Evolutionary conservation across 2,797 vertebrate species (phyloP), one percentile per base, ranked within the genome.

Genomic region (Molossus alvarezi): DNA sequence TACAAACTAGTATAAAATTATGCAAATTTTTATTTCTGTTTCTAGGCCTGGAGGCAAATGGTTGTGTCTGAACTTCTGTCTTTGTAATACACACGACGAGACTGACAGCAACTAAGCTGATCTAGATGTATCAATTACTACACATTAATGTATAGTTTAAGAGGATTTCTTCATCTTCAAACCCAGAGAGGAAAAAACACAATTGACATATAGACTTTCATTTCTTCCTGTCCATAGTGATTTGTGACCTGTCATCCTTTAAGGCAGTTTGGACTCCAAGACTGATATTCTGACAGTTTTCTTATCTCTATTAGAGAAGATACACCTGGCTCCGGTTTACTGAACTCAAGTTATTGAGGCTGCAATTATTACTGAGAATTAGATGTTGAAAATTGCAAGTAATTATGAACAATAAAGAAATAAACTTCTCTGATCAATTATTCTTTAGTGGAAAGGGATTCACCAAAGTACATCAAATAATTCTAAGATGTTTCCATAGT

Each of bases 201-300:
- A 94, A 5, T 55, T 96, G 91, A 95, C 80, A 95, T 53, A 79
- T 1, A 65, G 84, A 95, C 83, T 92, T 97, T 96, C 80, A 92
- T 96, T 97, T 97, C 73, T 95, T 95, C 48, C 90, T 92, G 83
- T 87, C 51, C 53, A 77, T 6, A 83, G 13, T 88, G 88, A 96
- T 98, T 97, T 97, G 57, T 90, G 97, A 69, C 37, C 55, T 92
- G 64, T 91, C 91, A 51, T 79, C 95, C n/a, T 95, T 69, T 69
- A 53, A 57, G 95, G 73, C 80, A 81, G 20, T 75, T 84, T 84
- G 27, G 60, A 95, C 92, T 57, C 96, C 27, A 97, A 96, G 65
- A 76, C 8, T 60, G 92, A 96, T 88, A 97, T 81, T 20, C 11
- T 67, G 86, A 93, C 83, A 91, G n/a, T 25, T 1, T 79, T 86